Percentiles rank a stretch among this genome's conserved stretches.
phyloP scores from a whole-genome alignment of 2,888 invertebrate species.

The Eupithecia inturbata region DNA sequence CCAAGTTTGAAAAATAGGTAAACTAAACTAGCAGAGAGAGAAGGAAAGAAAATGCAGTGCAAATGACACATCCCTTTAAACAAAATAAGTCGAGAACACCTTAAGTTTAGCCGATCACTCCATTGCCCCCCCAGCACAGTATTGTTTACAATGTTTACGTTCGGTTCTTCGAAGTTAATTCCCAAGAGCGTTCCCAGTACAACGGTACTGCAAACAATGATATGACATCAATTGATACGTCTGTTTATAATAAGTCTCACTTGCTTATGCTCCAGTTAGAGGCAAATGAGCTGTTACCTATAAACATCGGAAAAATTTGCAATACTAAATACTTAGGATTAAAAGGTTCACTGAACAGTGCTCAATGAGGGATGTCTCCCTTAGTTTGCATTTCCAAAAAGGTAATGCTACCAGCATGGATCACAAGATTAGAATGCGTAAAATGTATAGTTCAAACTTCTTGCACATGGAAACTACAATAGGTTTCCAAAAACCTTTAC shows the following conservation, averaged over 20 bases:
- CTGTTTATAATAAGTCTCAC: constrained; percentile 45
- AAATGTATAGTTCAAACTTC: not conserved
- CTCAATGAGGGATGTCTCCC: not conserved
- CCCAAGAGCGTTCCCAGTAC: constrained; percentile 57
- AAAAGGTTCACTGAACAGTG: not conserved
- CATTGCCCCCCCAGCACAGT: constrained; percentile 58
- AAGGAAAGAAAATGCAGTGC: not conserved
- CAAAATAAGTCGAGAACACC: not conserved
- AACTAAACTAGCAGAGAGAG: not conserved
- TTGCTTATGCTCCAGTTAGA: constrained; percentile 40
- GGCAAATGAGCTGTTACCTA: constrained; percentile 45
- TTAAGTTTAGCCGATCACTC: constrained; percentile 60
- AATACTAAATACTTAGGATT: not conserved
- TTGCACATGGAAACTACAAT: not conserved
- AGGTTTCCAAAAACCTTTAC: not conserved
- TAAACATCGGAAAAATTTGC: constrained; percentile 36
- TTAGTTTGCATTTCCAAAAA: not conserved
- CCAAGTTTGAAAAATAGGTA: too few species aligned
- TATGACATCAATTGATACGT: constrained; percentile 53
- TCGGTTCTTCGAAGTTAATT: constrained; percentile 57
- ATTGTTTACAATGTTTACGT: constrained; percentile 56
- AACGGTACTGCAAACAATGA: constrained; percentile 60
- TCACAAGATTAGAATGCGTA: not conserved
- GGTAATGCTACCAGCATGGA: not conserved
- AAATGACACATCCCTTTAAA: not conserved